Evolutionary conservation across 1,140 invertebrate species (phyloP).

Genomic region (Radopholus similis): DNA sequence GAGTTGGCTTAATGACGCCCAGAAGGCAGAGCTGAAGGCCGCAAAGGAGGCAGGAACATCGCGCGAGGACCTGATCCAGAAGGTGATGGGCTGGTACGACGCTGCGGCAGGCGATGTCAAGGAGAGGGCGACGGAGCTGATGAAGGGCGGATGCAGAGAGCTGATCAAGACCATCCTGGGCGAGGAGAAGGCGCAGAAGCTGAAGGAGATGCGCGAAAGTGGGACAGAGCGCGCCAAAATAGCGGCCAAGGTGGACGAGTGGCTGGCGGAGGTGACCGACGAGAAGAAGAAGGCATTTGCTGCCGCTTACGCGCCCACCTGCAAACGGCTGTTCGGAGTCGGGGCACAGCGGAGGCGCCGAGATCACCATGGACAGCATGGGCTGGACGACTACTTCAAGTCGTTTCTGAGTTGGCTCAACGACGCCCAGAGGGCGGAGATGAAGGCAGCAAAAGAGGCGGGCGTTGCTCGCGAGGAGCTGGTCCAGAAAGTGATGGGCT

Average conservation of each 20-base stretch:
- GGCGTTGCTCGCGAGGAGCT: constrained; percentile 29
- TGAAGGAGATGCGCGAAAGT: constrained; percentile 37
- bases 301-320: constrained; percentile 10
- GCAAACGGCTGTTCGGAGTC: constrained; percentile 9
- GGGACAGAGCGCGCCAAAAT: constrained; percentile 24
- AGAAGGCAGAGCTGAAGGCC: constrained; percentile 29
- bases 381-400: constrained; percentile 38
- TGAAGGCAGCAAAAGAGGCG: constrained; percentile 32
- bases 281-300: constrained; percentile 19
- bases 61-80: constrained; percentile 28
- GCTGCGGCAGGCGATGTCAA: constrained; percentile 25
- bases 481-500: constrained; percentile 41
- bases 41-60: constrained; percentile 34
- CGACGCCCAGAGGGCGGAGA: constrained; percentile 29
- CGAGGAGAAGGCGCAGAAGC: constrained; percentile 16
- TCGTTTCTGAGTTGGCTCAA: constrained; percentile 41
- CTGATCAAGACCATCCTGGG: constrained; percentile 13
- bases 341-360: background rate
- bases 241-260: constrained; percentile 29
- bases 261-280: constrained; percentile 24
- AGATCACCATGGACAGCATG: constrained; percentile 1
- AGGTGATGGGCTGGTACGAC: constrained; percentile 42
- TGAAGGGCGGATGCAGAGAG: constrained; percentile 36
- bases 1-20: constrained; percentile 38
- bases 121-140: constrained; percentile 27